phyloP scores from a whole-genome alignment of 2,888 invertebrate species.

The Priocnemis perturbator region DNA sequence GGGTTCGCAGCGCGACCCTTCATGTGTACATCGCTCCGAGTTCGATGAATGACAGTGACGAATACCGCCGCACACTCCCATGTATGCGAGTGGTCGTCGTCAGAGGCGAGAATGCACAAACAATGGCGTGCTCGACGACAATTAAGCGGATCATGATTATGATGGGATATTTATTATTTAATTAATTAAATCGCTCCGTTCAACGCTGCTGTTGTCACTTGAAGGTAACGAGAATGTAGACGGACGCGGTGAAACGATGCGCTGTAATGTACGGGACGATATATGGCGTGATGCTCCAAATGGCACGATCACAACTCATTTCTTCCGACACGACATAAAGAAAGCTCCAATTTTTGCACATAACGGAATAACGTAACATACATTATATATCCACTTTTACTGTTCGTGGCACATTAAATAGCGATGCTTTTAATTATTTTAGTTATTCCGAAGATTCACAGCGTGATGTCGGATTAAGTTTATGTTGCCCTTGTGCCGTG shows the following conservation, averaged over 20 bases:
- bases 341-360: too few species aligned
- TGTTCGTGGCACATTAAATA: too few species aligned
- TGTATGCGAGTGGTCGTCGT: conserved; percentile 14
- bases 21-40: background rate
- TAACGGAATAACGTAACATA: too few species aligned
- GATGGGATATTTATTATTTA: conserved; percentile 65
- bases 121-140: conserved; percentile 62
- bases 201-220: conserved; percentile 13
- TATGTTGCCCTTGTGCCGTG: too few species aligned
- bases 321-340: too few species aligned
- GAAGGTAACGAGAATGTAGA: conserved; percentile 1
- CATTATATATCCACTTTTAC: too few species aligned
- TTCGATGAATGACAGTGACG: conserved; percentile 12
- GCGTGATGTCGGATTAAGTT: too few species aligned
- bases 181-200: conserved; percentile 60
- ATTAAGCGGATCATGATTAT: conserved; percentile 64
- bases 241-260: conserved; percentile 13
- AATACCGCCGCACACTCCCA: conserved; percentile 14
- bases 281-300: background rate
- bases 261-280: background rate
- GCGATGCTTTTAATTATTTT: too few species aligned
- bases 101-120: conserved; percentile 45
- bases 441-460: too few species aligned
- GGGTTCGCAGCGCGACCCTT: too few species aligned
- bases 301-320: too few species aligned